Evolutionary conservation across 2,797 vertebrate genomes (phyloP), one percentile per base, ranked within the genome.

Genomic region (Sciaenops ocellatus): DNA sequence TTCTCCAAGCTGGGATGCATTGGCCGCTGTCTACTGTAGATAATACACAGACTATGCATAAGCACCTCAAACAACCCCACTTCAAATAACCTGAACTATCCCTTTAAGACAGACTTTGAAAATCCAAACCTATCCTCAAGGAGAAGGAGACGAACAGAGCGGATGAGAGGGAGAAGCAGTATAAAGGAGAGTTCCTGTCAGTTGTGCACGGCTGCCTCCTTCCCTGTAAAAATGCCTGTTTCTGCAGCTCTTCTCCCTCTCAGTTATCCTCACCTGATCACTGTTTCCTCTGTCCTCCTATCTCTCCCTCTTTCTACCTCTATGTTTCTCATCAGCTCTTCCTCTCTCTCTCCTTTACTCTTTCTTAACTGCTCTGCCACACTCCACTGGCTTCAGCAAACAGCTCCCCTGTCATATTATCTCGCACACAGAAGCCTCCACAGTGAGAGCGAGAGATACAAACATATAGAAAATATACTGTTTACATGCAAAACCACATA

Each of bases 381-480:
- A 95, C 92, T 94, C 84, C 92, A 91, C 87, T 92, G 92, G 88
- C 89, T 93, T 89, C 87, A 89, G 91, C 91, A 89, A 92, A 89
- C 85, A 54, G 77, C 88, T 90, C 82, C 84, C 84, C 83, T 90
- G 86, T 90, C 89, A 91, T 86, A 84, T 88, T 90, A 89, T 84
- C 80, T 75, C 41, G 3, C 66, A 57, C 74, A 67, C 69, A 60
- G 34, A 70, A 61, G 55, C 72, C 60, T 4, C 28, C 24, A 75
- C 30, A 60, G 28, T 28, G 7, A 76, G 59, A 57, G 24, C 48
- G 20, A 75, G 34, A 38, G 24, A 76, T 26, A 50, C 64, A 46
- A 76, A 60, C 73, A 54, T 56, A 67, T 61, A 47, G 65, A 75
- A n/a, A 67, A 73, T 63, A 62, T 63, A 7, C 38, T 44, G 65